Evolutionary conservation across 2,113 vertebrate species (phyloP).

Genomic region (Tinamus guttatus): DNA sequence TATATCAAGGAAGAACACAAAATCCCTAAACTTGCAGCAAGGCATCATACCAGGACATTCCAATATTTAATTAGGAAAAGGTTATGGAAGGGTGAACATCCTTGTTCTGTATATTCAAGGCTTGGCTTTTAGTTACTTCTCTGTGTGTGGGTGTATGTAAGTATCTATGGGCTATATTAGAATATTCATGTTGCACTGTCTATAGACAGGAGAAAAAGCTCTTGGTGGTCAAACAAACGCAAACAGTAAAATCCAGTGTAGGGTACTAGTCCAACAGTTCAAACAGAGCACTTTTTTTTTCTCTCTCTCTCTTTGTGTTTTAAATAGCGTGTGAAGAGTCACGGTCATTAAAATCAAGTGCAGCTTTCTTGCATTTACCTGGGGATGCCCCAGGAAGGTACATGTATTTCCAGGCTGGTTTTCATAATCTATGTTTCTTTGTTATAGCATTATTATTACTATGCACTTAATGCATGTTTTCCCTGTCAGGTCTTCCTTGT

Average conservation of each 20-base stretch:
- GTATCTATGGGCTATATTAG: neutral
- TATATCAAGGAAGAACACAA: neutral
- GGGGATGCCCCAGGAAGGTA: neutral
- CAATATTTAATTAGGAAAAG: neutral
- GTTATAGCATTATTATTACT: neutral
- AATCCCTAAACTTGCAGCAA: neutral
- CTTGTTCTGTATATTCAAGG: neutral
- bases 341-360: neutral
- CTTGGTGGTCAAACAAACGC: neutral
- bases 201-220: neutral
- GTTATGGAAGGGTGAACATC: neutral
- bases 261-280: neutral
- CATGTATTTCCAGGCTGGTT: neutral
- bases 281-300: neutral
- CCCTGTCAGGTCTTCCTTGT: neutral
- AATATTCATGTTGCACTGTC: neutral
- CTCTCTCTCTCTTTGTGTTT: neutral
- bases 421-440: neutral
- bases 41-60: neutral
- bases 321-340: neutral
- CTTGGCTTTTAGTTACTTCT: neutral
- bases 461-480: neutral
- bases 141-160: neutral
- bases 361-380: neutral
- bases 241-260: neutral